Evolutionary conservation across 2,888 invertebrate species (phyloP).

Genomic region (Zhengitettix transpicula): DNA sequence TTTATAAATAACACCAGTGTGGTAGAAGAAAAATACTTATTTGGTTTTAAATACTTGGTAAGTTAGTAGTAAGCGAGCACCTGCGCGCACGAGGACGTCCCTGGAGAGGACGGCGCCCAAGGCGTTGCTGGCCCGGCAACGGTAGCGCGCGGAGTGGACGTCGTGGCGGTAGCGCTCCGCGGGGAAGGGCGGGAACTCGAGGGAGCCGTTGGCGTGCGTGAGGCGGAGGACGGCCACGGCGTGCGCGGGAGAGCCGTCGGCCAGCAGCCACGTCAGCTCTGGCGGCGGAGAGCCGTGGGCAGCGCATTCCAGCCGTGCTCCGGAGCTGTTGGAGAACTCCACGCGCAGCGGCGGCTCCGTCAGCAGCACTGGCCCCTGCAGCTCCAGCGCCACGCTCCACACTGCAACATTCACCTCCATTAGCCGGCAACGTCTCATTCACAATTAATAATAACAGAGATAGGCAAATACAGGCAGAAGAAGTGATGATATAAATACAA

Average conservation of each 20-base stretch:
- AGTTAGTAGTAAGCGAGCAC: no score
- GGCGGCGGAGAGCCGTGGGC: constrained; percentile 51
- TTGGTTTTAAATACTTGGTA: no score
- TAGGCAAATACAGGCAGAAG: no score
- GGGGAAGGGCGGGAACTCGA: constrained; percentile 71
- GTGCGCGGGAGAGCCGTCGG: constrained; percentile 48
- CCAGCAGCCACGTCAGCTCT: constrained; percentile 60
- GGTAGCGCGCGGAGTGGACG: constrained; percentile 70
- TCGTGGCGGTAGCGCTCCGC: constrained; percentile 66
- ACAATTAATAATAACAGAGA: no score
- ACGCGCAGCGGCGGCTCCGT: constrained; percentile 56
- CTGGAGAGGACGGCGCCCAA: constrained; percentile 67
- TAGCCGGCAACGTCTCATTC: no score
- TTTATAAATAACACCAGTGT: no score
- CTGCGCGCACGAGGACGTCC: constrained; percentile 75
- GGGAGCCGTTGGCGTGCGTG: constrained; percentile 65
- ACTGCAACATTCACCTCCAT: constrained; percentile 31
- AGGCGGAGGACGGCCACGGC: constrained; percentile 49
- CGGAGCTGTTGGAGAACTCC: constrained; percentile 62
- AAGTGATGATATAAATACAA: no score
- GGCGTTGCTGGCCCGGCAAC: constrained; percentile 49
- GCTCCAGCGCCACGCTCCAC: constrained; percentile 37
- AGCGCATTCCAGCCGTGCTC: constrained; percentile 49
- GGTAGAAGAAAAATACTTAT: no score
- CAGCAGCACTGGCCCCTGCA: constrained; percentile 49